Evolutionary conservation across 2,888 invertebrate genomes (phyloP).

Genomic region (Ormyrus pomaceus): DNA sequence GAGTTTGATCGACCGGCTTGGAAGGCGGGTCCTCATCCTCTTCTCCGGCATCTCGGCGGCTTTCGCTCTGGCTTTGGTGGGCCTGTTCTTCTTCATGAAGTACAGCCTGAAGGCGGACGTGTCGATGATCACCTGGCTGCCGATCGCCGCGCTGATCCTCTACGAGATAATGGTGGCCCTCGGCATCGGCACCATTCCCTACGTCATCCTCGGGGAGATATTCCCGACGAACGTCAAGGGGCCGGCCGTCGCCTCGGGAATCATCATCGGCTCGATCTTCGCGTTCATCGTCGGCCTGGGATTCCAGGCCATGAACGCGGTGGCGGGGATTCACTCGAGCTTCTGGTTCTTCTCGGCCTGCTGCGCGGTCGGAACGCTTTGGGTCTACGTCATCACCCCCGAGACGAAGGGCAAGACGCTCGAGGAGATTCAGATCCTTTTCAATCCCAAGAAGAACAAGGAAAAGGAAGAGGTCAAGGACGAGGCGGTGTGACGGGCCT

Average conservation of each 20-base stretch:
- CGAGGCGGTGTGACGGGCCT: too few relatives aligned
- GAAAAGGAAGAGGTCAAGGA: background rate
- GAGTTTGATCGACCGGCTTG: constrained; percentile 79
- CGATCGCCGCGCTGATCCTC: constrained; percentile 79
- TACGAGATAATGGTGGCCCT: constrained; percentile 81
- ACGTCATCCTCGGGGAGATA: constrained; percentile 81
- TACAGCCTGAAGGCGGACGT: constrained; percentile 76
- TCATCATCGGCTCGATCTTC: constrained; percentile 79
- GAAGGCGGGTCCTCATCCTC: constrained; percentile 80
- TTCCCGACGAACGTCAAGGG: constrained; percentile 82
- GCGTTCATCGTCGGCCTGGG: constrained; percentile 80
- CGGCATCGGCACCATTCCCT: constrained; percentile 81
- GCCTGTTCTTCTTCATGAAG: constrained; percentile 79
- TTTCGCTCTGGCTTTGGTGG: constrained; percentile 77
- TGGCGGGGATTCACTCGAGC: constrained; percentile 77
- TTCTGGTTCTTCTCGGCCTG: constrained; percentile 79
- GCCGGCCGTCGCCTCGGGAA: constrained; percentile 80
- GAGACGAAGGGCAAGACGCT: constrained; percentile 81
- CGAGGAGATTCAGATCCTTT: constrained; percentile 77
- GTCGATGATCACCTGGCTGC: constrained; percentile 78
- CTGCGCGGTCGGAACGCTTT: constrained; percentile 77
- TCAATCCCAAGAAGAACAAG: constrained; percentile 59
- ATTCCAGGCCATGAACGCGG: constrained; percentile 78
- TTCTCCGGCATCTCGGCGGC: constrained; percentile 79
- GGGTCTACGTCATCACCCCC: constrained; percentile 77